Evolutionary conservation across 1,140 invertebrate species (phyloP), one percentile per base, ranked within the genome.

Genomic region (Elysia chlorotica): DNA sequence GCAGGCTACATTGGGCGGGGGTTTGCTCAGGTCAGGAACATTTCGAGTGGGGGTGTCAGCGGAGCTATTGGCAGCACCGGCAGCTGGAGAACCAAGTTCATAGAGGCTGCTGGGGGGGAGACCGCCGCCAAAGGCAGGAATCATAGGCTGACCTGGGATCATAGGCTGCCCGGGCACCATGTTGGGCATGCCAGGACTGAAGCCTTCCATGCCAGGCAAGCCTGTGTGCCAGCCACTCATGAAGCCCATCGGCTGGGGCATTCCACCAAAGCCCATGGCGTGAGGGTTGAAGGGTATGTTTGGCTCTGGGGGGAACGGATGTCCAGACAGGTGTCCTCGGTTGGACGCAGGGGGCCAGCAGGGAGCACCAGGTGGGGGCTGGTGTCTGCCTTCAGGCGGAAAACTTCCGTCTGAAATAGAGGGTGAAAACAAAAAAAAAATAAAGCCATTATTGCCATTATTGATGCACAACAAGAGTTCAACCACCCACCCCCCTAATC

Each of bases 21-120:
- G 73, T 28, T 69, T 72, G 66, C 63, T 74, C 17, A 77, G 65
- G 41, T 74, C 48, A 19, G 56, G 65, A 19, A 67, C 23, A 19
- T 5, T 61, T 37, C 28, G 37, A 23, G n/a, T 56, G 33, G 59
- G 21, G 2, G 59, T 41, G 36, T 56, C n/a, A n/a, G n/a, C n/a
- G n/a, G n/a, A n/a, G n/a, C n/a, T n/a, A n/a, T n/a, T n/a, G n/a
- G n/a, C n/a, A n/a, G n/a, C n/a, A n/a, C n/a, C n/a, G n/a, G n/a
- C n/a, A n/a, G n/a, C n/a, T n/a, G n/a, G n/a, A n/a, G n/a, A n/a
- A n/a, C n/a, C n/a, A n/a, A n/a, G 41, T 48, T 48, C 10, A 48
- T 48, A n/a, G 41, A 48, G 41, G 2, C 48, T 23, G 48, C 38
- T 38, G 66, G 25, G 17, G 28, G 31, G 30, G 30, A 33, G 30